Evolutionary conservation across 2,888 invertebrate genomes (phyloP), one percentile per base, ranked within the genome.

Genomic region (Andrena praecox): DNA sequence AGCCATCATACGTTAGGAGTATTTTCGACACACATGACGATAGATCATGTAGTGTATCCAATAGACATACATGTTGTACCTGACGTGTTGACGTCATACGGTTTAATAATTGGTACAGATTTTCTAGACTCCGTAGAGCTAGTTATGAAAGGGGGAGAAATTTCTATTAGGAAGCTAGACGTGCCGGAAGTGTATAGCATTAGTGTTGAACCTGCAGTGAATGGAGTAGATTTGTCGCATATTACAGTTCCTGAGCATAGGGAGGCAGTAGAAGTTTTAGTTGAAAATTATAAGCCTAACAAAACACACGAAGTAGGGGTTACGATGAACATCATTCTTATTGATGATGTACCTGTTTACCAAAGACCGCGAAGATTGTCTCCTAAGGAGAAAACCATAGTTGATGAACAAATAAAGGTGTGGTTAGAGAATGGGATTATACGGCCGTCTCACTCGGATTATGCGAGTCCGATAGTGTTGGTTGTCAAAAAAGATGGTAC

Each of bases 401-500:
- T 93, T 0, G 86, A 92, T 7, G 54, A 80, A 0, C 90, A 90
- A 78, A 85, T 93, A 33, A 71, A 87, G 0, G 64, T 80, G n/a
- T 93, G 93, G 92, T n/a, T 92, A 16, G 33, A 85, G 2, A 84
- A 90, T 5, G 90, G 89, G 7, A 89, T 93, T 0, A 86, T 93
- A n/a, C 83, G 87, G 62, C 88, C 87, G 0, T 91, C 91, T 20
- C 64, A 60, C 24, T 93, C 93, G 0, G 91, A 92, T 12, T 93
- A 90, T 73, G 89, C 92, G 2, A 92, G 91, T 12, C 70, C 56
- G 2, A n/a, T 66, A 4, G 70, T 63, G 2, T 35, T 80, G 5
- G 50, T 54, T 0, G 35, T 10, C 1, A 77, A 67, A 20, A 77
- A 69, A n/a, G 54, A 80, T 10, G 68, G 50, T 6, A 8, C 35